Evolutionary conservation across 1,140 invertebrate species (phyloP), one percentile per base, ranked within the genome.

Genomic region (Babylonia areolata): DNA sequence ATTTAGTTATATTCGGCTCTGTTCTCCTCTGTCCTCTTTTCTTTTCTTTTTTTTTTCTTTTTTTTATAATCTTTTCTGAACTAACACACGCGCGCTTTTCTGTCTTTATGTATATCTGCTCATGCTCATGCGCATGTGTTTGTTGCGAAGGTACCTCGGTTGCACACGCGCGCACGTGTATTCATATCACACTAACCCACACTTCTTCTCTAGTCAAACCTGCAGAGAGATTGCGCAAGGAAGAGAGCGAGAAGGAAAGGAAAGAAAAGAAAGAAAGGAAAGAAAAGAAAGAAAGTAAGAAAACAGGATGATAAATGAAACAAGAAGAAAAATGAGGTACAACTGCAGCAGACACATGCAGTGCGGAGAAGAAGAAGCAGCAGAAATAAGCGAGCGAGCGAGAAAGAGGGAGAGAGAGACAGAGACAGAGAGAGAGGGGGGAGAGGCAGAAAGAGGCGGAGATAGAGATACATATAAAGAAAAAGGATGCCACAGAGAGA

Each of bases 211-310:
- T n/a, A n/a, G n/a, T n/a, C n/a, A n/a, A n/a, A n/a, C n/a, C n/a
- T n/a, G n/a, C 6, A 51, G 46, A 31, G 33, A 64, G 58, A 64
- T 23, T 64, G 42, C n/a, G 75, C 5, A 40, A 42, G 37, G 46
- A 73, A 54, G 42, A 73, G 12, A 39, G 69, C 35, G 37, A 84
- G 81, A 77, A 51, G 51, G 42, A 37, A n/a, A n/a, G n/a, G 51
- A 23, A 40, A 40, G 58, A 39, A 39, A 28, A 79, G 73, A 37
- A 46, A 64, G 40, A n/a, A n/a, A n/a, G n/a, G n/a, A n/a, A n/a
- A n/a, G n/a, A n/a, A n/a, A n/a, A n/a, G n/a, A 51, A 51, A 39
- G 35, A 31, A 81, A 64, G 46, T 31, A 35, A 37, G 15, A 37
- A 33, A 54, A 20, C 23, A 37, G 75, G 51, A 79, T n/a, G 39